Percentiles rank a stretch among this genome's conserved stretches.
Evolutionary conservation across 2,113 vertebrate genomes (phyloP).

Genomic region (Oryctolagus cuniculus): DNA sequence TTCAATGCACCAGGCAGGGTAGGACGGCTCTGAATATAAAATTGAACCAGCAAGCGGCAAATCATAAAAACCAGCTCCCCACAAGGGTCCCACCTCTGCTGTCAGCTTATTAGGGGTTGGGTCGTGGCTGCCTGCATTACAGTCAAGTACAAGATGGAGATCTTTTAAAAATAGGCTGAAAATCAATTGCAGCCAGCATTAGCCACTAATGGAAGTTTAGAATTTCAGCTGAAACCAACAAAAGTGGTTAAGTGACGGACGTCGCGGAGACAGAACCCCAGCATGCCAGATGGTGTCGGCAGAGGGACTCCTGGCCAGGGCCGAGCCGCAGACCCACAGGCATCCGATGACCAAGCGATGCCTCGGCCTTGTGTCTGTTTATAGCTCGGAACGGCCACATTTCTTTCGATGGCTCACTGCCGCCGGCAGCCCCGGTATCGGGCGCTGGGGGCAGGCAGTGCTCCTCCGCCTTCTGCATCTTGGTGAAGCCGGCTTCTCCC

Average conservation of each 20-base stretch:
- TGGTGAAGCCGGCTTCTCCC: not conserved
- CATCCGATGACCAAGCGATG: not conserved
- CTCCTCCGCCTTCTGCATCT: too few species aligned
- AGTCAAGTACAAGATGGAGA: too few species aligned
- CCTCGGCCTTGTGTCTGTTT: not conserved
- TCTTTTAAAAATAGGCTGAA: not conserved
- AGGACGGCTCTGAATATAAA: not conserved
- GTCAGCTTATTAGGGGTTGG: not conserved
- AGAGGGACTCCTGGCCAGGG: not conserved
- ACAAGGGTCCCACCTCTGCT: too few species aligned
- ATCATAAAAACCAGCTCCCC: too few species aligned
- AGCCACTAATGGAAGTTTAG: constrained; percentile 13
- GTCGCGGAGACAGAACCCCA: not conserved
- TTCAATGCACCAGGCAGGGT: too few species aligned
- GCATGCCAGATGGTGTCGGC: not conserved
- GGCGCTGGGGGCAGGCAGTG: too few species aligned
- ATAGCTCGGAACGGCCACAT: not conserved
- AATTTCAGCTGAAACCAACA: constrained; percentile 59
- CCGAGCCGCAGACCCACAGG: not conserved
- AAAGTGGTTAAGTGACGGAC: not conserved
- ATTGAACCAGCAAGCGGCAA: not conserved
- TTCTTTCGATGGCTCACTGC: not conserved
- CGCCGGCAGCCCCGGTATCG: too few species aligned
- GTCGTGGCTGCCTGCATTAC: not conserved
- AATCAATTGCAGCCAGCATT: not conserved